These are phyloP conservation scores for Thermophis baileyi DNA, from an alignment of 2,113 vertebrate species.

Conservation along the genomic window DNA sequence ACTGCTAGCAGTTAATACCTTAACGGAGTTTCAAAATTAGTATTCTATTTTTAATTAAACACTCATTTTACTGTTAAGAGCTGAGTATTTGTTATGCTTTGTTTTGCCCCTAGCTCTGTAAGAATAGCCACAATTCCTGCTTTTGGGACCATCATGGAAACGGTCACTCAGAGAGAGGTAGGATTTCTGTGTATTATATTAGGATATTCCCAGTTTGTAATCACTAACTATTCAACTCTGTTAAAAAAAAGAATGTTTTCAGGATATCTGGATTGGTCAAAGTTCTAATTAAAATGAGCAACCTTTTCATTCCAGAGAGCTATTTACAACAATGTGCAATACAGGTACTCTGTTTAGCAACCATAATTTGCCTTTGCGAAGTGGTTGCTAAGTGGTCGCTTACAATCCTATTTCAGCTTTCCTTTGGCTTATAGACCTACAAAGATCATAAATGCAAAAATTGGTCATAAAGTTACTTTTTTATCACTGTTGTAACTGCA, in stretches of 20 bases:
- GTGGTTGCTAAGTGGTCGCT: background rate
- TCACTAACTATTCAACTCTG: background rate
- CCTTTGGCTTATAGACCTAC: background rate
- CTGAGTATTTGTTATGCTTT: slow-evolving; percentile 48
- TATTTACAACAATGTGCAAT: background rate
- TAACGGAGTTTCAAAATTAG: slow-evolving; percentile 54
- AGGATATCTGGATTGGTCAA: background rate
- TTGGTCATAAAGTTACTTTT: background rate
- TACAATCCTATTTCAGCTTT: background rate
- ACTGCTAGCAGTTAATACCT: slow-evolving; percentile 69
- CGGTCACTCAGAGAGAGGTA: slow-evolving; percentile 98
- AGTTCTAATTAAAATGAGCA: background rate
- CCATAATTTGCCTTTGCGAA: background rate
- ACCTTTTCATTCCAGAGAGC: background rate
- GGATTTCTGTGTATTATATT: slow-evolving; percentile 11
- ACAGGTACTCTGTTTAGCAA: background rate
- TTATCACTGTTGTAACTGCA: background rate
- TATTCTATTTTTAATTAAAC: slow-evolving; percentile 40
- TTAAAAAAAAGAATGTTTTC: background rate
- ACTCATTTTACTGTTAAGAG: slow-evolving; percentile 28
- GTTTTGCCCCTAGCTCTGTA: slow-evolving; percentile 81
- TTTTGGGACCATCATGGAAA: slow-evolving; percentile 99
- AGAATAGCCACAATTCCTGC: slow-evolving; percentile 98
- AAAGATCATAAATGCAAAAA: background rate
- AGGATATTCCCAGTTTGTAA: background rate